Conservation (phyloP, 2,797 vertebrate genomes). For the Melanotaenia trifasciata region DNA sequence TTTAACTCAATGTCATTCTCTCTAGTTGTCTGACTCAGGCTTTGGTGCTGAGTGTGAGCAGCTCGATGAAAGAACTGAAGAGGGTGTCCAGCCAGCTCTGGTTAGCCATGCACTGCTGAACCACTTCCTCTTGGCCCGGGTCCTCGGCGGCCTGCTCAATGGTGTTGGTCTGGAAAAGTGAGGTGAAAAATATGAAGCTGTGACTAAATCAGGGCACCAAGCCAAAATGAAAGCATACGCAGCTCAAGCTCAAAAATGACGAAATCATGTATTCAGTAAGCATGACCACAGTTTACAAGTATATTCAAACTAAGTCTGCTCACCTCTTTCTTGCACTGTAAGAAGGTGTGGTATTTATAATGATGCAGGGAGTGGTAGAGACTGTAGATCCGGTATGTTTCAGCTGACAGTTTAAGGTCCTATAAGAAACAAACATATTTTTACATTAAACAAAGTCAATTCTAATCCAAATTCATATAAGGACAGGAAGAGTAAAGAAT, state of each 20-base stretch:
- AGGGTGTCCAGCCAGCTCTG: slow-evolving; percentile 94
- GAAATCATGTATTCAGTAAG: neutral
- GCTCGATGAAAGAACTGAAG: slow-evolving; percentile 93
- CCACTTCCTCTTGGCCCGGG: slow-evolving; percentile 94
- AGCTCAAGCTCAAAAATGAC: neutral
- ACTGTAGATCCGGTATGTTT: slow-evolving; percentile 90
- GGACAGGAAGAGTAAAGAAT: neutral
- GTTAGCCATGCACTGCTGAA: slow-evolving; percentile 97
- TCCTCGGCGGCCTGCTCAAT: slow-evolving; percentile 93
- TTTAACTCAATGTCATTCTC: slow-evolving; percentile 34
- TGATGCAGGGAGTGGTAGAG: slow-evolving; percentile 95
- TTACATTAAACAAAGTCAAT: neutral
- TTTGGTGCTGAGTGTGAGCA: slow-evolving; percentile 90
- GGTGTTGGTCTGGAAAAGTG: slow-evolving; percentile 86
- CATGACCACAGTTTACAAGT: too few species aligned
- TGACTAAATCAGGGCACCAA: slow-evolving; percentile 15
- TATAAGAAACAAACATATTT: slow-evolving; percentile 44
- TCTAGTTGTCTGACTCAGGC: slow-evolving; percentile 66
- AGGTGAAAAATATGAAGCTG: slow-evolving; percentile 22
- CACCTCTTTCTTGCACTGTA: slow-evolving; percentile 96
- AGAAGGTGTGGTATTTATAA: slow-evolving; percentile 96
- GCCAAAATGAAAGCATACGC: neutral
- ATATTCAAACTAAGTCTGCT: slow-evolving; percentile 13
- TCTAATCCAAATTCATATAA: neutral
- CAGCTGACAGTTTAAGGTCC: slow-evolving; percentile 92